Conservation (phyloP, 2,797 vertebrate species). For the Danio tinwini region DNA sequence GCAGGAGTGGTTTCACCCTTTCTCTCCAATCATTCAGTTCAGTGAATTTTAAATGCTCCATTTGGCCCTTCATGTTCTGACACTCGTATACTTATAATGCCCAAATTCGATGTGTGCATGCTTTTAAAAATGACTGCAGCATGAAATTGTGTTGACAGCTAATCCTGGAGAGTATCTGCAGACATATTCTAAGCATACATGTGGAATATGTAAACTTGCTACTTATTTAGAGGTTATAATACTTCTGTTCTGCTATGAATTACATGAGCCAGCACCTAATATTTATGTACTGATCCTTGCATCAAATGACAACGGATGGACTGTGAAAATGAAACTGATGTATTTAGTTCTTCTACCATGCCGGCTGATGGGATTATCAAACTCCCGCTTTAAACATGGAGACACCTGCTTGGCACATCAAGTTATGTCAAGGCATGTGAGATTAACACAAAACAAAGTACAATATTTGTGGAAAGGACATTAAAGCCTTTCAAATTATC, state of each 20-base stretch:
- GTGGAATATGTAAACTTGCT: background rate
- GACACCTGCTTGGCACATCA: constrained; percentile 15
- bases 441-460: constrained; percentile 2
- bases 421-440: background rate
- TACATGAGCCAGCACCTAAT: background rate
- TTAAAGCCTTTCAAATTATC: background rate
- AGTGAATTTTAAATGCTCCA: constrained; percentile 12
- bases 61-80: constrained; percentile 9
- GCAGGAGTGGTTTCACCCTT: constrained; percentile 6
- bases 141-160: constrained; percentile 26
- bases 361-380: constrained; percentile 23
- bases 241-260: constrained; percentile 3
- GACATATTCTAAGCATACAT: constrained; percentile 8
- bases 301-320: constrained; percentile 11
- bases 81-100: background rate
- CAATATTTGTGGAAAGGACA: background rate
- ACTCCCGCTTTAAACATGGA: constrained; percentile 21
- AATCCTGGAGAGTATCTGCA: constrained; percentile 22
- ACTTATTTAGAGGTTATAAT: background rate
- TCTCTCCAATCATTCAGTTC: constrained; percentile 15
- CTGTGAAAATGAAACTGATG: constrained; percentile 17
- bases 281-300: constrained; percentile 5
- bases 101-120: background rate
- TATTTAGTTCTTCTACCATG: constrained; percentile 22
- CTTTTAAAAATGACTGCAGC: constrained; percentile 23